These are phyloP conservation scores for Drosophila austrosaltans DNA, from an alignment of 2,888 invertebrate genomes.

Conservation along the genomic window DNA sequence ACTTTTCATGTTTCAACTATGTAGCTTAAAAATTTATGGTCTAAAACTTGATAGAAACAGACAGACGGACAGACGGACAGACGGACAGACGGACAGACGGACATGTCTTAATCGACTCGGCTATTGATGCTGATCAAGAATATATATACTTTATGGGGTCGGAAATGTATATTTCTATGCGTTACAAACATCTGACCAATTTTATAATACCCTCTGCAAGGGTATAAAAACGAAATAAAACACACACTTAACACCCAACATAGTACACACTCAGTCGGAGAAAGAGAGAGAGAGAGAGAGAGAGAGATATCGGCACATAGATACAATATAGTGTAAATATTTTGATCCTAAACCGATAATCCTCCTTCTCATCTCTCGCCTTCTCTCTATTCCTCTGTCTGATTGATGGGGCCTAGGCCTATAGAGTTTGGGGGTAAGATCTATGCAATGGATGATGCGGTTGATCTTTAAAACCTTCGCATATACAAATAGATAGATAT, in stretches of 20 bases:
- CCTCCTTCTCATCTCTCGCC: background rate
- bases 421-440: background rate
- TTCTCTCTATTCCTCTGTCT: background rate
- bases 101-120: too few species aligned
- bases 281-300: too few species aligned
- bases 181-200: too few species aligned
- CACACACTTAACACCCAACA: slow-evolving; percentile 30
- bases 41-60: too few species aligned
- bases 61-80: too few species aligned
- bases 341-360: slow-evolving; percentile 26
- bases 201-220: too few species aligned
- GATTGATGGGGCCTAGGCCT: slow-evolving; percentile 12
- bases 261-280: background rate
- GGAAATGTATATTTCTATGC: too few species aligned
- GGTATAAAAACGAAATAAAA: slow-evolving; percentile 42
- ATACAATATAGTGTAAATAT: slow-evolving; percentile 30
- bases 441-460: slow-evolving; percentile 7
- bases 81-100: too few species aligned
- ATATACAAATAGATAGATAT: slow-evolving; percentile 68
- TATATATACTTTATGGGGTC: too few species aligned
- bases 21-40: too few species aligned
- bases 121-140: too few species aligned
- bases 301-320: background rate
- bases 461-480: slow-evolving; percentile 59
- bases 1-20: too few species aligned